phyloP scores from a whole-genome alignment of 1,140 invertebrate genomes.

The Proales similis region DNA sequence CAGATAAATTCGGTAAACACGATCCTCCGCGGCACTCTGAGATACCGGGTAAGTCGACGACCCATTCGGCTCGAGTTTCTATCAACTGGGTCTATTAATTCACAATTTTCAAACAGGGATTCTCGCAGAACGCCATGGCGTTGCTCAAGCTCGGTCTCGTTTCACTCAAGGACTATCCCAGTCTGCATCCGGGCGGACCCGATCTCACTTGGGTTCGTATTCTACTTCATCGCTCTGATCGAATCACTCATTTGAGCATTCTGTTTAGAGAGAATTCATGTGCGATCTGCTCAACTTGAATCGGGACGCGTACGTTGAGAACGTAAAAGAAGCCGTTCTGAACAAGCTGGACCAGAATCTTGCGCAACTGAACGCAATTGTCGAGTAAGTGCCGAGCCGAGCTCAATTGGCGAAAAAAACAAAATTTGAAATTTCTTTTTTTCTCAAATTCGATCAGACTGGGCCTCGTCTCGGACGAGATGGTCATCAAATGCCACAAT shows the following conservation, averaged over 20 bases:
- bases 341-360: conserved; percentile 66
- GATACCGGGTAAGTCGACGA: conserved; percentile 69
- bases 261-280: conserved; percentile 67
- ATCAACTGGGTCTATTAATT: conserved; percentile 40
- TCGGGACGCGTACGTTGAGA: conserved; percentile 82
- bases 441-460: conserved; percentile 54
- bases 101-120: too few species aligned
- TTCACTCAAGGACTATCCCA: conserved; percentile 73
- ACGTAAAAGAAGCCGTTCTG: conserved; percentile 68
- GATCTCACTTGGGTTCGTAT: conserved; percentile 82
- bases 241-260: background rate
- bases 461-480: conserved; percentile 72
- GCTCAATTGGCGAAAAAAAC: background rate
- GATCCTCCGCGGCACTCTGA: conserved; percentile 78
- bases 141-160: conserved; percentile 79
- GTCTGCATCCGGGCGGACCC: conserved; percentile 83
- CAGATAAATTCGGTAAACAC: conserved; percentile 69
- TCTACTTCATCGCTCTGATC: conserved; percentile 1
- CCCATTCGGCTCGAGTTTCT: conserved; percentile 25
- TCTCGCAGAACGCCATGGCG: conserved; percentile 73
- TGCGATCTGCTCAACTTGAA: conserved; percentile 75
- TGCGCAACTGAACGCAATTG: conserved; percentile 64
- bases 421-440: conserved; percentile 16
- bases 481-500: conserved; percentile 70
- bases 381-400: conserved; percentile 55